Percentiles rank a stretch among this genome's conserved stretches.
Evolutionary conservation across 1,140 invertebrate species (phyloP).

Genomic region (Idris sp.): DNA sequence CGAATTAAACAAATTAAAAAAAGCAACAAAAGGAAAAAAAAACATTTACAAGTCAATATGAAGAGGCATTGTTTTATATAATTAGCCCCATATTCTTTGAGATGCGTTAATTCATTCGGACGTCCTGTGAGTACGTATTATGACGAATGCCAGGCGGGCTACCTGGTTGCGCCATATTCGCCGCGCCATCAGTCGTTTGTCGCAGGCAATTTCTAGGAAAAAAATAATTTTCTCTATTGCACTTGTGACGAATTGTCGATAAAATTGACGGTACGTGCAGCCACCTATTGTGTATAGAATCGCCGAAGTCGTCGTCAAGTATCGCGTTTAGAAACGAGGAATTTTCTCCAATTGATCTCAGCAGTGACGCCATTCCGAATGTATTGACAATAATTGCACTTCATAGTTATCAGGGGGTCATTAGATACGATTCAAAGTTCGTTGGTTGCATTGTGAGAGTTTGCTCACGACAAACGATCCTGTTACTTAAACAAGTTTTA

Average conservation of each 20-base stretch:
- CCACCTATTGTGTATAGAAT: conserved; percentile 22
- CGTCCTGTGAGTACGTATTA: conserved; percentile 66
- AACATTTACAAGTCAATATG: conserved; percentile 72
- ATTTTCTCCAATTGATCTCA: conserved; percentile 46
- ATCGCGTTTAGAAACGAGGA: conserved; percentile 12
- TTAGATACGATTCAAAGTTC: conserved; percentile 43
- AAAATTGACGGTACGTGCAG: conserved; percentile 15
- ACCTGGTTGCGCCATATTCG: conserved; percentile 5
- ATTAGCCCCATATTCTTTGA: conserved; percentile 68
- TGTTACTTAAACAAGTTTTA: conserved; percentile 22
- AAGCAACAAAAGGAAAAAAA: conserved; percentile 15
- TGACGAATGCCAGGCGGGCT: conserved; percentile 14
- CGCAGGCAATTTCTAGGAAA: conserved; percentile 32
- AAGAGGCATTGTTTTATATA: conserved; percentile 69
- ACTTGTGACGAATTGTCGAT: conserved; percentile 24
- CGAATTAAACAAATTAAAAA: too few species aligned
- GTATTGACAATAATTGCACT: conserved; percentile 76
- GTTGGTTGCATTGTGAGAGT: conserved; percentile 34
- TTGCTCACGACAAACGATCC: conserved; percentile 25
- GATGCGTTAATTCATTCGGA: conserved; percentile 76
- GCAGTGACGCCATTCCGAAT: conserved; percentile 75
- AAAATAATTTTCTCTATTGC: conserved; percentile 43
- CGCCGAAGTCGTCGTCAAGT: conserved; percentile 14
- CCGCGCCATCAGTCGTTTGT: conserved; percentile 27
- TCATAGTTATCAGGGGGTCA: conserved; percentile 52